Conservation (phyloP, 2,113 vertebrate species). For the Crotalus horridus region DNA sequence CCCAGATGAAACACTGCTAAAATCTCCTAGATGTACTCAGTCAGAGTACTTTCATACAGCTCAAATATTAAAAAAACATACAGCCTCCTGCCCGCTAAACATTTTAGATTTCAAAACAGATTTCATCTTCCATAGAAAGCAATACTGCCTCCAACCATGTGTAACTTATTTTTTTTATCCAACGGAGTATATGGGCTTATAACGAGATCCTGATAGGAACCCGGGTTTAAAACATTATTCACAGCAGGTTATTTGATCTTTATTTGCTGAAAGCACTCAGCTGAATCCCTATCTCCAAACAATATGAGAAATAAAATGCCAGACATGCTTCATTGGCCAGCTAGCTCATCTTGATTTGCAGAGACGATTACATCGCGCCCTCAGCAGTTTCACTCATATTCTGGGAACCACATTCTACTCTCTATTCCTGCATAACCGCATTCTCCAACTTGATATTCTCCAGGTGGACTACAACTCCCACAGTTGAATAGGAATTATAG, state of each 20-base stretch:
- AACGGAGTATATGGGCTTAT: constrained; percentile 71
- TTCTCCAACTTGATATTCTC: neutral
- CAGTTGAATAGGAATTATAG: neutral
- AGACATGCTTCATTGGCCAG: constrained; percentile 69
- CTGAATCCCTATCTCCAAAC: constrained; percentile 75
- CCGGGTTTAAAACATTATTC: constrained; percentile 77
- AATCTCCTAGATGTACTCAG: constrained; percentile 4
- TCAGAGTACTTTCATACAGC: constrained; percentile 39
- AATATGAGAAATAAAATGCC: constrained; percentile 72
- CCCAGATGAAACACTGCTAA: neutral
- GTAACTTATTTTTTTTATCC: constrained; percentile 72
- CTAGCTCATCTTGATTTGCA: constrained; percentile 66
- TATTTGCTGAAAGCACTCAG: constrained; percentile 76
- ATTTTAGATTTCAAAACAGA: constrained; percentile 67
- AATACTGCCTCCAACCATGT: constrained; percentile 64
- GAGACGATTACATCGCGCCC: constrained; percentile 64
- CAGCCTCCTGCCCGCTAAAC: constrained; percentile 34
- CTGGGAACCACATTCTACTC: constrained; percentile 37
- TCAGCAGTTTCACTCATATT: constrained; percentile 53
- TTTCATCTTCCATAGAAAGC: constrained; percentile 68
- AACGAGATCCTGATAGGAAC: constrained; percentile 74
- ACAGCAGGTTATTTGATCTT: constrained; percentile 76
- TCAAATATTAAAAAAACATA: constrained; percentile 45
- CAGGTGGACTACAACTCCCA: neutral
- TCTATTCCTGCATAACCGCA: constrained; percentile 10